Conservation (phyloP, 2,888 invertebrate genomes). For the Gari tellinella region DNA sequence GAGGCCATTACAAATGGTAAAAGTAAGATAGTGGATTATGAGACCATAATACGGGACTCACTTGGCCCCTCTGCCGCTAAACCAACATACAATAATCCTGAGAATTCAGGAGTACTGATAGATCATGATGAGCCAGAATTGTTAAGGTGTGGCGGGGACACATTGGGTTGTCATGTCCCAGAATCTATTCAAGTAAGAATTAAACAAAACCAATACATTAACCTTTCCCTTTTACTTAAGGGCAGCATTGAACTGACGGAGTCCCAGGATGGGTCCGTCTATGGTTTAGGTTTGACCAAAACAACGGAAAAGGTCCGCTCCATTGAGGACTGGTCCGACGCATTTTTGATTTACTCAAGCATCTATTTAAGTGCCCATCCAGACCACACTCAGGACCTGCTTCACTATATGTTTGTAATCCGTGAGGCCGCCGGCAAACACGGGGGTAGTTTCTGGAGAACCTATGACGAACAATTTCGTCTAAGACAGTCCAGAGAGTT, state of each 20-base stretch:
- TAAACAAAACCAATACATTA: constrained; percentile 9
- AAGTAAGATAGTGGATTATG: constrained; percentile 7
- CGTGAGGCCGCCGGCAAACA: constrained; percentile 1
- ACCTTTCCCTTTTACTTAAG: constrained; percentile 16
- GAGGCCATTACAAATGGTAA: too few species aligned
- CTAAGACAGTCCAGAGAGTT: constrained; percentile 14
- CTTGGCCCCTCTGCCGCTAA: too few species aligned
- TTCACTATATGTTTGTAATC: constrained; percentile 29
- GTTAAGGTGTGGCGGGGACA: too few species aligned
- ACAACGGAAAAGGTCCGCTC: constrained; percentile 1
- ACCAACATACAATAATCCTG: too few species aligned
- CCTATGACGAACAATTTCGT: constrained; percentile 30
- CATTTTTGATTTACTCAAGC: constrained; percentile 20
- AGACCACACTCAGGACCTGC: constrained; percentile 1
- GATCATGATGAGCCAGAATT: too few species aligned
- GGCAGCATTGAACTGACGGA: constrained; percentile 9
- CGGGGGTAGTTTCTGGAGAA: neutral
- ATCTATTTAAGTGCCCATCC: constrained; percentile 9
- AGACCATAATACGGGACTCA: constrained; percentile 2
- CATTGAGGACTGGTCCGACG: constrained; percentile 30
- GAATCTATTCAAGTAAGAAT: constrained; percentile 2
- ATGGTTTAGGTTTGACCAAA: neutral
- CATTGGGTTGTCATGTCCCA: constrained; percentile 10
- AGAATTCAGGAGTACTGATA: too few species aligned
- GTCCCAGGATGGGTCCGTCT: neutral